phyloP scores from a whole-genome alignment of 2,113 vertebrate species.

The Gasterosteus aculeatus region DNA sequence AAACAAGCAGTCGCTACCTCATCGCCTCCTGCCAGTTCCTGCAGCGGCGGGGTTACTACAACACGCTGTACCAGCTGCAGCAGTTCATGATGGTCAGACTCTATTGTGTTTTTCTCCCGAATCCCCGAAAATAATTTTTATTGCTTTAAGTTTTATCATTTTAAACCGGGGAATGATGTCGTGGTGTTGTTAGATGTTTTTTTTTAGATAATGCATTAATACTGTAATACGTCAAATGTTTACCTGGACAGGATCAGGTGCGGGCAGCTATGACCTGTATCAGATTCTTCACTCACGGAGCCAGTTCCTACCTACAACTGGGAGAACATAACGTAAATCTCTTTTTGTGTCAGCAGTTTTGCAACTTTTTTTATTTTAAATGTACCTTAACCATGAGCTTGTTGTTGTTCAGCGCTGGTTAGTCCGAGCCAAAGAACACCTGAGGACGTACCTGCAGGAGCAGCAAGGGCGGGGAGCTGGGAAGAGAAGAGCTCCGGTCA shows the following conservation, averaged over 20 bases:
- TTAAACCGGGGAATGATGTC: not conserved
- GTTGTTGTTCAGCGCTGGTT: slow-evolving; percentile 84
- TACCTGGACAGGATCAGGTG: slow-evolving; percentile 87
- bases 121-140: not conserved
- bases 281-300: slow-evolving; percentile 91
- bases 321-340: slow-evolving; percentile 83
- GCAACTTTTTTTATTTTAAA: too few species aligned
- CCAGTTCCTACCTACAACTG: slow-evolving; percentile 90
- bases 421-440: slow-evolving; percentile 93
- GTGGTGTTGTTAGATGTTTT: not conserved
- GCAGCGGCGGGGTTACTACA: slow-evolving; percentile 89
- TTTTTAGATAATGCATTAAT: not conserved
- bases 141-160: not conserved
- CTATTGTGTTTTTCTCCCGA: not conserved
- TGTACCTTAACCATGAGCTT: not conserved
- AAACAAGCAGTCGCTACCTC: slow-evolving; percentile 89
- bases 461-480: slow-evolving; percentile 83
- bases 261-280: slow-evolving; percentile 98
- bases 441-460: slow-evolving; percentile 94
- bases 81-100: slow-evolving; percentile 94
- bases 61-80: slow-evolving; percentile 95
- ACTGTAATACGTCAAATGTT: not conserved
- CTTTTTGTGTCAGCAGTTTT: not conserved
- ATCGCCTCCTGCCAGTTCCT: slow-evolving; percentile 94
- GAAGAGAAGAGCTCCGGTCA: slow-evolving; percentile 81